Evolutionary conservation across 2,113 vertebrate genomes (phyloP), one percentile per base, ranked within the genome.

Genomic region (Atherinomorus stipes): DNA sequence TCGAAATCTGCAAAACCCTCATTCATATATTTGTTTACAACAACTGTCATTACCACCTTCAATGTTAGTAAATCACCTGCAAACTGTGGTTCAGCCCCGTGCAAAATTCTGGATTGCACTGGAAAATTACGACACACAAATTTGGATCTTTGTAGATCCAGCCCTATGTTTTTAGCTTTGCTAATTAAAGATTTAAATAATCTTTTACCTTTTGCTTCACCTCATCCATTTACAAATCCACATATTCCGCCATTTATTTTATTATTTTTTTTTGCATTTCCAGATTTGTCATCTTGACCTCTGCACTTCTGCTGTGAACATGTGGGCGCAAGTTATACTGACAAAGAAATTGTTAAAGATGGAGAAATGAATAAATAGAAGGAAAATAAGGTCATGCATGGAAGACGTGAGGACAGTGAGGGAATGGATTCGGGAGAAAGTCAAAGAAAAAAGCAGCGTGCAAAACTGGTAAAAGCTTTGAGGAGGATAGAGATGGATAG

Each of bases 391-490:
- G 66, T 37, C 7, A 16, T 64, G 65, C 34, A 28, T 53, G 49
- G 57, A 53, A 67, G 47, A 57, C 64, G 49, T 1, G 25, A 60
- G 60, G 47, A 73, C 60, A 76, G 62, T 70, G 65, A 62, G 64
- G 68, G 44, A 64, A 64, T 11, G 40, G 22, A 23, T 50, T 45
- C 44, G 38, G 16, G 52, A 61, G 73, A 71, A 62, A 78, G 57
- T 78, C 51, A 25, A 25, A 80, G 52, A 62, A 70, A n/a, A 60
- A 54, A 76, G 38, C 34, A n/a, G 19, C 7, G 28, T 71, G 70
- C 53, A 44, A 69, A 80, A 83, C 49, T 76, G 69, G 71, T 50
- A 70, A 79, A 69, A 64, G 62, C 82, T 90, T 84, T 87, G 78
- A 88, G 72, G 60, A 74, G 4, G 31, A 75, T 59, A 53, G 64